Evolutionary conservation across 2,888 invertebrate species (phyloP), one percentile per base, ranked within the genome.

Genomic region (Yponomeuta evonymella): DNA sequence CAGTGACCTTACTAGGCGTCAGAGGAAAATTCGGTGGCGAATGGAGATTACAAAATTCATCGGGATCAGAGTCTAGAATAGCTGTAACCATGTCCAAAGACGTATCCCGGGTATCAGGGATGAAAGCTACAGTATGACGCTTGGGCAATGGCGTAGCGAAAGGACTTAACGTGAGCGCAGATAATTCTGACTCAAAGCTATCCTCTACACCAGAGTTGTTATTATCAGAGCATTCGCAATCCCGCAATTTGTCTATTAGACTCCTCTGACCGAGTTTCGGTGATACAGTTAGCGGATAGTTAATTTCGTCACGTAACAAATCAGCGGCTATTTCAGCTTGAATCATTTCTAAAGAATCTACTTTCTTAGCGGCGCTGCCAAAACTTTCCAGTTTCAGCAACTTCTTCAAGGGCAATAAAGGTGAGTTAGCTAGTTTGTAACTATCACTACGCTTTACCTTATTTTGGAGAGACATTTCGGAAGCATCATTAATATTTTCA

Each of bases 391-490:
- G 83, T 81, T 92, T 93, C 67, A 93, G 83, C 75, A 93, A 90
- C 82, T 94, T 95, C 85, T 94, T 94, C 70, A 95, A 94, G 62
- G 94, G 94, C 87, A 95, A 93, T 74, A 94, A 93, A 36, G 95
- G 94, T 75, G 94, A 94, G 86, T 97, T 97, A 23, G 97, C 97
- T 85, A 96, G 93, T 75, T 96, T 94, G 83, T 97, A 97, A 87
- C 97, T 97, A 84, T 97, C 96, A 83, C 96, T 96, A 73, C 97
- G 95, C 86, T 96, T 96, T 68, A 97, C 92, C 88, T 94, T 94
- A 75, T 79, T 85, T 72, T 82, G 81, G 72, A 83, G 76, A 29
- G 82, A 81, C 75, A 85, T 90, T 71, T 86, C 84, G 67, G 74
- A 74, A 73, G 72, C 70, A 72, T 82, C 78, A 70, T 76, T 76